A percentile compares a stretch with the other conserved stretches of the same genome.
Evolutionary conservation across 2,113 vertebrate genomes (phyloP).

Genomic region (Lophotis ruficrista): DNA sequence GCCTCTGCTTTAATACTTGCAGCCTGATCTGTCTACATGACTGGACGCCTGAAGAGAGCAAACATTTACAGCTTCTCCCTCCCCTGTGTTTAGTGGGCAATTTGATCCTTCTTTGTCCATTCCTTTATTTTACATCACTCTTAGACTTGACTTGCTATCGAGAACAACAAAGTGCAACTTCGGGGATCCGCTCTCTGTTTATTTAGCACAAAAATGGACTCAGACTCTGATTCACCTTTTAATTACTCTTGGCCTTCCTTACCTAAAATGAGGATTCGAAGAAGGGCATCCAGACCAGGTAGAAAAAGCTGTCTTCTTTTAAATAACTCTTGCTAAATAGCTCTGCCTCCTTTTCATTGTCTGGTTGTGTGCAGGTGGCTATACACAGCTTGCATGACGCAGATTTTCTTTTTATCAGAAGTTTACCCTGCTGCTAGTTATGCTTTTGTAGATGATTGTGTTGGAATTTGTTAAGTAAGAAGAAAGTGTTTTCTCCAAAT

Average conservation of each 20-base stretch:
- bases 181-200: constrained; percentile 13
- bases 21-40: constrained; percentile 76
- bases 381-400: not conserved
- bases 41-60: constrained; percentile 78
- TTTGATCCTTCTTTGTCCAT: constrained; percentile 76
- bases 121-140: constrained; percentile 76
- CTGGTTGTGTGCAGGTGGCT: not conserved
- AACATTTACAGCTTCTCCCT: constrained; percentile 78
- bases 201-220: constrained; percentile 86
- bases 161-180: constrained; percentile 47
- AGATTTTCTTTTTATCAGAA: not conserved
- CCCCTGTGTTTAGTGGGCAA: constrained; percentile 71
- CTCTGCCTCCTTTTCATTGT: constrained; percentile 20
- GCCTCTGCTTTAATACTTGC: constrained; percentile 78
- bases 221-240: constrained; percentile 97
- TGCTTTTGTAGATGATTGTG: not conserved
- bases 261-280: constrained; percentile 94
- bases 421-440: not conserved
- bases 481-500: not conserved
- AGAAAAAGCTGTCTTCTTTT: constrained; percentile 60
- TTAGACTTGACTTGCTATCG: constrained; percentile 66
- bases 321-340: not conserved
- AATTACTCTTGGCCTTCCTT: constrained; percentile 99
- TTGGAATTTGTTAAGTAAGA: not conserved
- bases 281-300: constrained; percentile 89